These are phyloP conservation scores for Nomada fabriciana DNA, from an alignment of 2,888 invertebrate genomes.

Conservation along the genomic window DNA sequence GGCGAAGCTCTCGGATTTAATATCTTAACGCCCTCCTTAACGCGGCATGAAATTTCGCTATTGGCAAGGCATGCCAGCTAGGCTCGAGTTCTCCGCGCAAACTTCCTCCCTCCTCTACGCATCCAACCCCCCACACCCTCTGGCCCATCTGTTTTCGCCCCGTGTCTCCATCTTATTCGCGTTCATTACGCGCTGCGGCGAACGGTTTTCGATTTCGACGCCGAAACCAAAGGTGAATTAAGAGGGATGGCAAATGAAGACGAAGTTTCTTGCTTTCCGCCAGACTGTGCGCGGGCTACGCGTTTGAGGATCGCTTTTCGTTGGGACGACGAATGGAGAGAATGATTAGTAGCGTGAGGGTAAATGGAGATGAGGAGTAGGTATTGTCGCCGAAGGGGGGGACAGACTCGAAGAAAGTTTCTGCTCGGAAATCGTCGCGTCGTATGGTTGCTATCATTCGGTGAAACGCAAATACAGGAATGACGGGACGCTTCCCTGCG, in stretches of 20 bases:
- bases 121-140: conserved; percentile 2
- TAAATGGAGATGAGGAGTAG: conserved; percentile 1
- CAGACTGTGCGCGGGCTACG: not conserved
- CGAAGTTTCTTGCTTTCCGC: conserved; percentile 34
- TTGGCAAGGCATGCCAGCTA: conserved; percentile 67
- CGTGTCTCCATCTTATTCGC: conserved; percentile 3
- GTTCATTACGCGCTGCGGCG: conserved; percentile 22
- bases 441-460: not conserved
- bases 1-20: conserved; percentile 76
- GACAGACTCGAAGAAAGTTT: conserved; percentile 26
- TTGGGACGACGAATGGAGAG: conserved; percentile 1
- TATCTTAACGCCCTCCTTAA: conserved; percentile 80
- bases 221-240: not conserved
- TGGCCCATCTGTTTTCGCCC: conserved; percentile 5
- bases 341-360: conserved; percentile 28
- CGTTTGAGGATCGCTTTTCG: conserved; percentile 16
- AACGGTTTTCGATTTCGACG: conserved; percentile 57
- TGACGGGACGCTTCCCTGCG: not conserved
- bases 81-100: conserved; percentile 64
- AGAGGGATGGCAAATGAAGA: not conserved
- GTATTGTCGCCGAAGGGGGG: conserved; percentile 13
- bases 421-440: not conserved
- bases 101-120: conserved; percentile 53
- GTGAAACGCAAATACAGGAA: conserved; percentile 9
- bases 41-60: conserved; percentile 75